A percentile compares a stretch with the other conserved stretches of the same genome.
These are phyloP conservation scores for Trichogramma evanescens DNA, from an alignment of 2,888 invertebrate species.

Conservation along the genomic window DNA sequence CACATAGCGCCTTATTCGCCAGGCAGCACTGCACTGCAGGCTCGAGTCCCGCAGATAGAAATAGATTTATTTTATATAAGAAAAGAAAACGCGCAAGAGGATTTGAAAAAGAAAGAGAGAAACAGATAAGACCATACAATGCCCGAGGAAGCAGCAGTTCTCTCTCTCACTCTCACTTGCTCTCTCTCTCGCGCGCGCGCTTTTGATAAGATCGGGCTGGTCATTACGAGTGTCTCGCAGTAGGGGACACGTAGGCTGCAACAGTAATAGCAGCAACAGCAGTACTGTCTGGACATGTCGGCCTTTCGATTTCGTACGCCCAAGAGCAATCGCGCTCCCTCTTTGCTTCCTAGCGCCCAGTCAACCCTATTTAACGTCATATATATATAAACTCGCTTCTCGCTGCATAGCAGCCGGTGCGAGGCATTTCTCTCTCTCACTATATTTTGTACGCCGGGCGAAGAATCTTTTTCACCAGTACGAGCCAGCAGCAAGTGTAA, in stretches of 20 bases:
- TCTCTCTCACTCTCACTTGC: constrained; percentile 6
- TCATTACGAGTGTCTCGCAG: constrained; percentile 43
- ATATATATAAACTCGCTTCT: background rate
- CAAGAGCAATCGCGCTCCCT: constrained; percentile 16
- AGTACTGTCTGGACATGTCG: constrained; percentile 36
- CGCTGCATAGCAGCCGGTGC: too few species aligned
- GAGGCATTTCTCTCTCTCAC: constrained; percentile 8
- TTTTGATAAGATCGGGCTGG: constrained; percentile 40
- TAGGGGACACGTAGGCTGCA: constrained; percentile 29
- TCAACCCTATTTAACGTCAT: background rate
- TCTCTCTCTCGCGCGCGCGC: constrained; percentile 12
- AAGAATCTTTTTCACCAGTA: too few species aligned
- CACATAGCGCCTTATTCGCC: background rate
- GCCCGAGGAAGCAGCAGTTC: constrained; percentile 30
- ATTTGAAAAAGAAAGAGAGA: background rate
- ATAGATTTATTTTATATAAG: constrained; percentile 23
- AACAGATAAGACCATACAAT: constrained; percentile 37
- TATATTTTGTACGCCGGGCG: constrained; percentile 1
- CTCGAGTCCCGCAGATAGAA: constrained; percentile 12
- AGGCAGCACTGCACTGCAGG: background rate
- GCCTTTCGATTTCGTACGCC: constrained; percentile 36
- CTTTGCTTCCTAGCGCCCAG: constrained; percentile 22
- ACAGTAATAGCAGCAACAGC: too few species aligned
- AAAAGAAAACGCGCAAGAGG: background rate
- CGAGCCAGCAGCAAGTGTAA: too few species aligned